Evolutionary conservation across 2,888 invertebrate species (phyloP).

Genomic region (Hypomecis atomaria): DNA sequence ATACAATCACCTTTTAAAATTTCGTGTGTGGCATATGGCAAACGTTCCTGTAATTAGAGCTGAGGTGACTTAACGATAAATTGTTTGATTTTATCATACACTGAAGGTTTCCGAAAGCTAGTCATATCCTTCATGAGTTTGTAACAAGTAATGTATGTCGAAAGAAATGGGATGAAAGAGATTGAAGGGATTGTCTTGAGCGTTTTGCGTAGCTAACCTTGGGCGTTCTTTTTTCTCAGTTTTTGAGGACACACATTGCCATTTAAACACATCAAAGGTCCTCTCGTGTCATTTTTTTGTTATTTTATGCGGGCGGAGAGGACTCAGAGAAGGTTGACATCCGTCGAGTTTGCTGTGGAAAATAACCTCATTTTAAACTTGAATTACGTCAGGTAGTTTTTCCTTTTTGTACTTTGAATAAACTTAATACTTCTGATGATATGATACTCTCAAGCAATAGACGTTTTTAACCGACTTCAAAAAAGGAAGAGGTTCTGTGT

Average conservation of each 20-base stretch:
- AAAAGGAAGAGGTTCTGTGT: too few relatives aligned
- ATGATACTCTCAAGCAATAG: too few relatives aligned
- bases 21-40: slow-evolving; percentile 58
- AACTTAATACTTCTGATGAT: too few relatives aligned
- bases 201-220: slow-evolving; percentile 60
- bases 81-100: slow-evolving; percentile 29
- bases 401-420: too few relatives aligned
- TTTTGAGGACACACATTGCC: slow-evolving; percentile 69
- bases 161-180: slow-evolving; percentile 9
- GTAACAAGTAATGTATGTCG: slow-evolving; percentile 34
- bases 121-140: not conserved
- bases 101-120: slow-evolving; percentile 18
- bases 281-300: slow-evolving; percentile 59
- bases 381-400: not conserved
- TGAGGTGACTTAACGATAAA: slow-evolving; percentile 40
- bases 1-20: slow-evolving; percentile 48
- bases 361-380: slow-evolving; percentile 28
- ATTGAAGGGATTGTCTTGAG: slow-evolving; percentile 39
- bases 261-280: slow-evolving; percentile 69
- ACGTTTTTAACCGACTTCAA: too few relatives aligned
- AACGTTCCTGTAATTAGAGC: slow-evolving; percentile 45
- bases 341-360: slow-evolving; percentile 31
- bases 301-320: slow-evolving; percentile 48
- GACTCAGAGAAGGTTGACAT: slow-evolving; percentile 39
- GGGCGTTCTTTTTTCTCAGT: slow-evolving; percentile 59